Evolutionary conservation across 2,113 vertebrate genomes (phyloP), one percentile per base, ranked within the genome.

Genomic region (Struthidea cinerea): DNA sequence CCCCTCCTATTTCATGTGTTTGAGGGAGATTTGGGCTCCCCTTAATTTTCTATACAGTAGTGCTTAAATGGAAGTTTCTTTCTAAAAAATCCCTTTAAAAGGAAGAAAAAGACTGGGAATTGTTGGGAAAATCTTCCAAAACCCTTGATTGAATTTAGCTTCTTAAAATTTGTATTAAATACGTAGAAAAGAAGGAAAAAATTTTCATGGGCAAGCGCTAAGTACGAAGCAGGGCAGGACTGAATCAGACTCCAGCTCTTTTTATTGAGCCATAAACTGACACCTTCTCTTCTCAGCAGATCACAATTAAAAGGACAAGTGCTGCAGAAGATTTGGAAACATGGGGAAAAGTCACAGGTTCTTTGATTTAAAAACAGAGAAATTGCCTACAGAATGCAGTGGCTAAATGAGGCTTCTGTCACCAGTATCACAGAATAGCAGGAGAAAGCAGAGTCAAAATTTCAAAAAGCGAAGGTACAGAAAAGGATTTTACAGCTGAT

Each of bases 111-210:
- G 9, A 27, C 5, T 7, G 16, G 7, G 8, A 61, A 33, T 53
- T 60, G 6, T 10, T 26, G 10, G 18, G 12, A 74, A 88, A 63
- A 50, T 11, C 20, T 39, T 70, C 30, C 30, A 39, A 76, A 75
- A 1, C 1, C 0, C 16, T 69, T 14, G 16, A 52, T 50, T 46
- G 11, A 55, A 23, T 64, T 78, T 30, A 18, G 1, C 3, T 57
- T 87, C 76, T 60, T 4, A 13, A 20, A 9, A 6, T 7, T 23
- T 49, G 53, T 47, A 41, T 78, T 53, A 35, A 81, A 70, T 20
- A 55, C 16, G 10, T 8, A 35, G 9, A 16, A 81, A 80, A 60
- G 17, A 65, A 56, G 14, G 39, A 73, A 68, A 69, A 63, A 3
- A 22, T 18, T 14, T 55, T 53, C 26, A 20, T 35, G 41, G 30